Base-by-base conservation (phyloP, 1,140 invertebrate species). In the Harpegnathos saltator region DNA sequence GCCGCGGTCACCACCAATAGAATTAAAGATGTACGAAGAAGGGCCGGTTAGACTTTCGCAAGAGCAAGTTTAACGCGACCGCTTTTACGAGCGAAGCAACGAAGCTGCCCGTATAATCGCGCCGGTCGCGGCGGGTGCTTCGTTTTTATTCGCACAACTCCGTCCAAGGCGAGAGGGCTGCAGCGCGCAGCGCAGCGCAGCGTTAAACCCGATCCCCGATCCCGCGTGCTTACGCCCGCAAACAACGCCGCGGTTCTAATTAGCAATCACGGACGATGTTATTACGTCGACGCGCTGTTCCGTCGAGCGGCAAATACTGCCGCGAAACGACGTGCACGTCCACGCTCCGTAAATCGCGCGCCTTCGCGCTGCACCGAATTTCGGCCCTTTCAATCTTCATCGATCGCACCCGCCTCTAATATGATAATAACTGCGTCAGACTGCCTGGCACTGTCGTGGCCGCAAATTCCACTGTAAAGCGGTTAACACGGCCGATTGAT, bases 401-500 rank as follows among this genome's bases (percentile, higher is more conserved):
- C 50, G 72, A 82, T 82, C 59, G 72, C 52, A n/a, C 72, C 24
- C 3, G 1, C 38, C 15, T 19, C 3, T 77, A 75, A 82, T 82
- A 62, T 56, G 61, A 77, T 75, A 75, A 82, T 63, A 56, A 65
- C 61, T 65, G 50, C 52, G 73, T 78, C 52, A 75, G 72, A 7
- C 56, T 82, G 26, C 59, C 59, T 26, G 62, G 61, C 72, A 65
- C 78, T 59, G 77, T 77, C 63, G 59, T 48, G 81, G 81, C 48
- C 56, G 26, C 19, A 75, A 65, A 65, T 82, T 77, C 73, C 72
- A 65, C 48, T 33, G 38, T 56, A 44, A 77, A 78, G 72, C 61
- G 81, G 72, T 82, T 82, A 44, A 44, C 38, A 62, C 50, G 72
- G 50, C 61, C 72, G 81, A 78, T 82, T 82, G 78, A 77, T n/a